These are phyloP conservation scores for Ictidomys tridecemlineatus DNA, from an alignment of 2,113 vertebrate species.

Conservation along the genomic window DNA sequence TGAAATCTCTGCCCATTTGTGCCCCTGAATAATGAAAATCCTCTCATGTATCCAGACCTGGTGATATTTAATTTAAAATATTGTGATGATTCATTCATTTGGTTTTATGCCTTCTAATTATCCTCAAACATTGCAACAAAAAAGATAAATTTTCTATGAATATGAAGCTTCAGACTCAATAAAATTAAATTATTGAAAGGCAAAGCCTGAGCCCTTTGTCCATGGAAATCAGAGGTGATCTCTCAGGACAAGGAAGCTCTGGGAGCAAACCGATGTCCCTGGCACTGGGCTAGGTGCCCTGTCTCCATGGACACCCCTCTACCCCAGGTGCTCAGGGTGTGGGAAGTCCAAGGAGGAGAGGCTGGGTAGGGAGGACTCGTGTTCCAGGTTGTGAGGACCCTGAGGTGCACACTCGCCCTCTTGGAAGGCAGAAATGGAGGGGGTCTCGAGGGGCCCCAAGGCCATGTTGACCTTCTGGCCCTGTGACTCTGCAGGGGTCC, in stretches of 20 bases:
- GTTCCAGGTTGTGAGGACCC: not conserved
- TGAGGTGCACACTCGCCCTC: accelerated
- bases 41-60: conserved; percentile 56
- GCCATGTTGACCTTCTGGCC: no score
- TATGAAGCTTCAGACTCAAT: conserved; percentile 8
- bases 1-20: conserved; percentile 60
- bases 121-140: conserved; percentile 7
- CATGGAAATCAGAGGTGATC: not conserved
- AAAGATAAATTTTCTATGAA: conserved; percentile 32
- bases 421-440: not conserved
- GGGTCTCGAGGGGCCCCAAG: accelerated
- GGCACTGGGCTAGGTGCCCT: accelerated
- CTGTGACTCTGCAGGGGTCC: no score
- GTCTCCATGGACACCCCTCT: not conserved
- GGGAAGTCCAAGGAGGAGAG: accelerated
- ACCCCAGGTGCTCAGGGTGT: not conserved
- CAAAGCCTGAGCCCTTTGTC: not conserved
- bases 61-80: conserved; percentile 78
- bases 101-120: conserved; percentile 68
- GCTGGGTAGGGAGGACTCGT: not conserved
- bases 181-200: conserved; percentile 28
- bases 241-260: accelerated
- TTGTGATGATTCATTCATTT: conserved; percentile 67
- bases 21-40: conserved; percentile 65
- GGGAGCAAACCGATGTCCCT: accelerated